Evolutionary conservation across 2,113 vertebrate genomes (phyloP).

Genomic region (Sorex araneus): DNA sequence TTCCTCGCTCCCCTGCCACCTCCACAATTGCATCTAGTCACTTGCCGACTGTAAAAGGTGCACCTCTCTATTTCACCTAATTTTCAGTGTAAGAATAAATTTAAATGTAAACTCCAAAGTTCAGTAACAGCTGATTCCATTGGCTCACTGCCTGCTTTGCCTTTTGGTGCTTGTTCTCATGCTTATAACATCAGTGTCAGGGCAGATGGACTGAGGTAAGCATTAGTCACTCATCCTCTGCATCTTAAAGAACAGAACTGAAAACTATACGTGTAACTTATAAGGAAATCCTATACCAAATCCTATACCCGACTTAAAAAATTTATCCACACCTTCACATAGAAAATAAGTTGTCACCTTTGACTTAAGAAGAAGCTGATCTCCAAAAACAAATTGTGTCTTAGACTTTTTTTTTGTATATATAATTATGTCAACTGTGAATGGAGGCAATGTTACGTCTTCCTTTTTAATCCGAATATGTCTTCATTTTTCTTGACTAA

Average conservation of each 20-base stretch:
- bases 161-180: background rate
- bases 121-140: background rate
- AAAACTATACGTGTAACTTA: background rate
- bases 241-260: conserved; percentile 1
- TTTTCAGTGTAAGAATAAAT: background rate
- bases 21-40: no score
- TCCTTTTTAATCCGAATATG: no score
- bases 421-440: no score
- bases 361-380: background rate
- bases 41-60: no score
- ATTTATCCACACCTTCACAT: background rate
- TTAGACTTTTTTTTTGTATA: no score
- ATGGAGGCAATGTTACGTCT: no score
- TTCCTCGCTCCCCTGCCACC: no score
- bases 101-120: background rate
- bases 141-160: background rate
- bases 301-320: conserved; percentile 10
- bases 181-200: background rate
- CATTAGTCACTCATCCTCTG: conserved; percentile 6
- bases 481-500: no score
- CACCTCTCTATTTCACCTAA: background rate
- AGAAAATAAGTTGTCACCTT: background rate
- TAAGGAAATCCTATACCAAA: background rate
- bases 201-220: background rate
- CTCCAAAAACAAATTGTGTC: background rate